A percentile compares a stretch with the other conserved stretches of the same genome.
These are phyloP conservation scores for Cyprinodon variegatus DNA, from an alignment of 2,113 vertebrate genomes.

Conservation along the genomic window DNA sequence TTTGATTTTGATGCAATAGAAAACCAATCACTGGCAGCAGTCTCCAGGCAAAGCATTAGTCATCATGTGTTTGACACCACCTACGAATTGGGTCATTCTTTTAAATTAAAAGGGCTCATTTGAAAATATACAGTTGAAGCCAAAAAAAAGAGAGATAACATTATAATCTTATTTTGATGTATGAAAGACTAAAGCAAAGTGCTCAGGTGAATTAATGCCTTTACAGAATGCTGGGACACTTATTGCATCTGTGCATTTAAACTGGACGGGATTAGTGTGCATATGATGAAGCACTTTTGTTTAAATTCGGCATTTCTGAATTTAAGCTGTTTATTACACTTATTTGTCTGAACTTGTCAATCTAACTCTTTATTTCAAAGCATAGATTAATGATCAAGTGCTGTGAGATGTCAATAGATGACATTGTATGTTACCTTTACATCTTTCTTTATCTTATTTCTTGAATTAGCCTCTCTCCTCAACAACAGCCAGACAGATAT, in stretches of 20 bases:
- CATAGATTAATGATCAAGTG: constrained; percentile 39
- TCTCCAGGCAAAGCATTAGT: constrained; percentile 81
- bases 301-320: constrained; percentile 58
- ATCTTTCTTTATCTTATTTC: constrained; percentile 60
- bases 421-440: constrained; percentile 45
- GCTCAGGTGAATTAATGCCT: constrained; percentile 73
- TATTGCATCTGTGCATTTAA: constrained; percentile 28
- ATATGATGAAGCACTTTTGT: constrained; percentile 64
- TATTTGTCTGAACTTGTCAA: constrained; percentile 52
- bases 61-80: constrained; percentile 83
- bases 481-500: constrained; percentile 51
- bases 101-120: constrained; percentile 84
- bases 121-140: constrained; percentile 82
- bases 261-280: constrained; percentile 10
- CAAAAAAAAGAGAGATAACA: constrained; percentile 66
- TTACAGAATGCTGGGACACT: constrained; percentile 27
- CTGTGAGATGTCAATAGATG: constrained; percentile 53
- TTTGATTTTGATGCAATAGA: constrained; percentile 84
- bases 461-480: constrained; percentile 55
- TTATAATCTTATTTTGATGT: constrained; percentile 78
- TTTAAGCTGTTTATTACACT: constrained; percentile 60
- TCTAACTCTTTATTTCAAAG: constrained; percentile 47
- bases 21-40: constrained; percentile 83
- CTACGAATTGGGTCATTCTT: constrained; percentile 83
- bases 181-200: constrained; percentile 77